Conservation (phyloP, 1,140 invertebrate species). For the Prorops nasuta region DNA sequence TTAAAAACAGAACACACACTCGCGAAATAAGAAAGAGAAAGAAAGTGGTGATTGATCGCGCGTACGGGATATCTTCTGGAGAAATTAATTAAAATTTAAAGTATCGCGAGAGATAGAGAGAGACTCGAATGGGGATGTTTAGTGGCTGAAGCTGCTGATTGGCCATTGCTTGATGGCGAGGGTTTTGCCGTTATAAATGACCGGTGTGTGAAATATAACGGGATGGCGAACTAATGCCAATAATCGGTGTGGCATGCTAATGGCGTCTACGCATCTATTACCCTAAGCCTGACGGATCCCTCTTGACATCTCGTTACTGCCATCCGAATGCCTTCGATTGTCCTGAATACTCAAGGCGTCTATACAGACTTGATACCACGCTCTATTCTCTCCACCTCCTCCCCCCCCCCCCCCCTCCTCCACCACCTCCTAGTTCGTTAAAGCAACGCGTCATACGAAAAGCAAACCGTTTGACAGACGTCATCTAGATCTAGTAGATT, state of each 20-base stretch:
- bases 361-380: conserved; percentile 1
- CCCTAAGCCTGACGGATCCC: conserved; percentile 51
- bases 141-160: too few relatives aligned
- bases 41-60: background rate
- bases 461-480: too few relatives aligned
- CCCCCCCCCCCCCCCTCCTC: too few relatives aligned
- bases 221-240: conserved; percentile 43
- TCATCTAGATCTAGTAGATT: too few relatives aligned
- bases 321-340: conserved; percentile 31
- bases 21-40: too few relatives aligned
- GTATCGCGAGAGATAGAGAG: conserved; percentile 15
- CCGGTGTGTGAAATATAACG: conserved; percentile 36
- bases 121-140: too few relatives aligned
- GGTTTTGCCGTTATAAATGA: conserved; percentile 49
- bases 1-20: too few relatives aligned
- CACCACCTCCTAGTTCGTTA: too few relatives aligned
- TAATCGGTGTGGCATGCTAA: conserved; percentile 52
- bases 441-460: too few relatives aligned
- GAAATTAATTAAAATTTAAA: conserved; percentile 14
- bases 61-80: background rate
- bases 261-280: conserved; percentile 52
- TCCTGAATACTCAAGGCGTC: conserved; percentile 23
- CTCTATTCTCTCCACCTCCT: too few relatives aligned
- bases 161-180: conserved; percentile 18
- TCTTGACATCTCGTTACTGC: conserved; percentile 36